Evolutionary conservation across 37 sponge, comb jelly and placozoan genomes (phyloP).

Genomic region (Dysidea cf. avara): DNA sequence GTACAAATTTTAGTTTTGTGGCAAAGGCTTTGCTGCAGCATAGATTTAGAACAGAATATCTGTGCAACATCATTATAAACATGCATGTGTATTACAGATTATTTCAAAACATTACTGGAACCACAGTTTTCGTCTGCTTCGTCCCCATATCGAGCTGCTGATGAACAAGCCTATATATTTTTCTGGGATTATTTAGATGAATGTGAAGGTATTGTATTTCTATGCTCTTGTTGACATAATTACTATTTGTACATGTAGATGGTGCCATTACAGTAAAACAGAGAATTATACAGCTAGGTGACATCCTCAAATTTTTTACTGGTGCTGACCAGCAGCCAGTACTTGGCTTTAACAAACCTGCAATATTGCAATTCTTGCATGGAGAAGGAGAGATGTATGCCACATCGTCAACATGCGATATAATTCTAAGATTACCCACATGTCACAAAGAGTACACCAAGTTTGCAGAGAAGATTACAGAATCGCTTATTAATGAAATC

Average conservation of each 20-base stretch:
- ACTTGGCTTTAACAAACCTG: conserved; percentile 2
- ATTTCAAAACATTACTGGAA: conserved; percentile 1
- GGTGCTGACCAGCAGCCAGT: conserved; percentile 9
- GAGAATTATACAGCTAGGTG: background rate
- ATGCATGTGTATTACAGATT: no score
- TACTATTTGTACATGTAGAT: no score
- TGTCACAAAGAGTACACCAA: conserved; percentile 8
- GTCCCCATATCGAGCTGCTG: background rate
- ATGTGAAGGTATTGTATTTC: conserved; percentile 18
- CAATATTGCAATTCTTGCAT: conserved; percentile 1
- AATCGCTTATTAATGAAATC: background rate
- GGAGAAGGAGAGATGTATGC: background rate
- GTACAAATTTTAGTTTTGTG: no score
- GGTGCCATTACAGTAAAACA: no score
- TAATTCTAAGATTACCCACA: conserved; percentile 20
- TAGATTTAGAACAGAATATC: background rate
- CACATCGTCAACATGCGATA: conserved; percentile 28
- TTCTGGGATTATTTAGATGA: conserved; percentile 17
- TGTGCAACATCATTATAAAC: background rate
- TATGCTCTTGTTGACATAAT: background rate
- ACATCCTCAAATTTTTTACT: conserved; percentile 16
- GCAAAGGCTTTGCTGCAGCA: no score
- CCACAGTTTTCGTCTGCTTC: background rate
- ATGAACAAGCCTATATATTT: conserved; percentile 2
- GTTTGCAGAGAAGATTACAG: conserved; percentile 7